A percentile compares a stretch with the other conserved stretches of the same genome.
Evolutionary conservation across 2,888 invertebrate genomes (phyloP).

Genomic region (Ophion obscuratus): DNA sequence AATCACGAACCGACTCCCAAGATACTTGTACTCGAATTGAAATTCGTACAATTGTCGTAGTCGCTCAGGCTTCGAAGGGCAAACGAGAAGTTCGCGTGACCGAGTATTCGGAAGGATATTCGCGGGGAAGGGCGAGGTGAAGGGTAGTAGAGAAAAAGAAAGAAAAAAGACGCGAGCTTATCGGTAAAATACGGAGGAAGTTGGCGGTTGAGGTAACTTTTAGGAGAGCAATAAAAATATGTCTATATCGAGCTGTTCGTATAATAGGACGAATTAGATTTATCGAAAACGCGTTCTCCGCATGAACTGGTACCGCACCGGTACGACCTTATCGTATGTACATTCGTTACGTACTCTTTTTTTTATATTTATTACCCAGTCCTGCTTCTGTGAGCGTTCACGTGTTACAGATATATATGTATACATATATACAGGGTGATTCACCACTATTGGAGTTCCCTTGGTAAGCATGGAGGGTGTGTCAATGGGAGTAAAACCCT

Average conservation of each 20-base stretch:
- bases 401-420: conserved; percentile 1
- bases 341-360: conserved; percentile 45
- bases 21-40: conserved; percentile 31
- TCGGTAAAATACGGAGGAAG: conserved; percentile 33
- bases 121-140: not conserved
- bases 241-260: conserved; percentile 64
- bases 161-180: conserved; percentile 27
- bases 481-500: no score
- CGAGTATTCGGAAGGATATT: conserved; percentile 28
- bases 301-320: conserved; percentile 42
- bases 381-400: conserved; percentile 3
- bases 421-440: not conserved
- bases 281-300: conserved; percentile 58
- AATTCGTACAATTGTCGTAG: conserved; percentile 30
- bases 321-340: conserved; percentile 62
- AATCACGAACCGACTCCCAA: conserved; percentile 1
- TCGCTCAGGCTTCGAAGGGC: conserved; percentile 10
- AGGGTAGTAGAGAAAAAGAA: conserved; percentile 3
- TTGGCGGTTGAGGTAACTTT: conserved; percentile 40
- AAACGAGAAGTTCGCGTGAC: conserved; percentile 67
- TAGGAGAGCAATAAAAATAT: conserved; percentile 46
- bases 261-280: conserved; percentile 64
- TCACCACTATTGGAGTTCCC: not conserved
- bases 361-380: conserved; percentile 42
- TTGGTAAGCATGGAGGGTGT: no score